Base-by-base conservation (phyloP, 2,888 invertebrate genomes). In the Cryptophagus acutangulus region DNA sequence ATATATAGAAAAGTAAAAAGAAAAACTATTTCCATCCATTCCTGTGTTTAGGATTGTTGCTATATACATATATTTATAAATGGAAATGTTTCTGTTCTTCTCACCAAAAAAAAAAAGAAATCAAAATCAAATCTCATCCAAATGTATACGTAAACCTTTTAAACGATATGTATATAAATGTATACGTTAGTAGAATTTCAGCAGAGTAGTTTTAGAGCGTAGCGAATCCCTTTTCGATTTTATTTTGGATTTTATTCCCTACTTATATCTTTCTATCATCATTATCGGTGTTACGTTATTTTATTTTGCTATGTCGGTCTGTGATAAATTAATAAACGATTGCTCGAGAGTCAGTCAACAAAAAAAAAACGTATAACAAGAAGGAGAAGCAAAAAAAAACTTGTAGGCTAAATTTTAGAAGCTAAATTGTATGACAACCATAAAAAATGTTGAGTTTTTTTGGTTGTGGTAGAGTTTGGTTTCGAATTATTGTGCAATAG, bases 231-330 rank as follows among this genome's bases (percentile, higher is more conserved):
- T n/a, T n/a, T n/a, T n/a, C n/a, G n/a, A n/a, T n/a, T n/a, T n/a
- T n/a, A n/a, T n/a, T n/a, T n/a, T n/a, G n/a, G n/a, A n/a, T n/a
- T n/a, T n/a, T n/a, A n/a, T n/a, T n/a, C n/a, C n/a, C n/a, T n/a
- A n/a, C n/a, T n/a, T n/a, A n/a, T n/a, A n/a, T n/a, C n/a, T n/a
- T n/a, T n/a, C n/a, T n/a, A n/a, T n/a, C n/a, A n/a, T n/a, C 8
- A 24, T n/a, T n/a, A 31, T 14, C 15, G 14, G 12, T 55, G 51
- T 53, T 55, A 55, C 43, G 48, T 55, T 62, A n/a, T n/a, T 63
- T 63, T 52, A 60, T 62, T 29, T 69, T 69, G 70, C 70, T 69
- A 68, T 66, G 64, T 67, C 69, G 66, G 67, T 69, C 70, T 70
- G 70, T 70, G 70, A 70, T 70, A 69, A 65, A 62, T 61, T 57